A percentile compares a stretch with the other conserved stretches of the same genome.
Conservation (phyloP, 2,113 vertebrate species). For the Anguilla rostrata region DNA sequence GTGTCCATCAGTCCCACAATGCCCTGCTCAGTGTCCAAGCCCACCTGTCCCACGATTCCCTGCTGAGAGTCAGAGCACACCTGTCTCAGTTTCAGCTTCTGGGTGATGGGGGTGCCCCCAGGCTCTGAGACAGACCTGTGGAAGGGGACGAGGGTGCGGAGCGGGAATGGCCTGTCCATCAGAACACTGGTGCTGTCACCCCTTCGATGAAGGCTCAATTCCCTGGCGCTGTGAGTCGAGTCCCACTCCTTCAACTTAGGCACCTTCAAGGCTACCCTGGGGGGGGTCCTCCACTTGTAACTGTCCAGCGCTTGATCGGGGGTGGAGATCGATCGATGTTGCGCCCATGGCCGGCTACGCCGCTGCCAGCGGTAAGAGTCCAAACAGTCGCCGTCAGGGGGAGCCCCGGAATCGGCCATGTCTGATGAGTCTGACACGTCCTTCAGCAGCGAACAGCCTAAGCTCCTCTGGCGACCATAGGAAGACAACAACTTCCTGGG, state of each 20-base stretch:
- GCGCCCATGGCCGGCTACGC: constrained; percentile 43
- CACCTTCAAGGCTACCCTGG: neutral
- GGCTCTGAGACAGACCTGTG: constrained; percentile 58
- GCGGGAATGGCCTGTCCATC: neutral
- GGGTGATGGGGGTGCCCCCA: neutral
- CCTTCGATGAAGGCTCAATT: constrained; percentile 34
- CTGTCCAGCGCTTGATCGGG: constrained; percentile 44
- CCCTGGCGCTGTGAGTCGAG: neutral
- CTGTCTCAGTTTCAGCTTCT: constrained; percentile 24
- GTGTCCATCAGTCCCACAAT: neutral
- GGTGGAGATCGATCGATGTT: neutral
- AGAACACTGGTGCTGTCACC: constrained; percentile 18
- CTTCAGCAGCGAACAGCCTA: constrained; percentile 13
- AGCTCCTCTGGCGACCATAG: neutral
- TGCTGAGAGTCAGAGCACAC: neutral
- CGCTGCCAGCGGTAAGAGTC: constrained; percentile 29
- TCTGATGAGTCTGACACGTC: neutral
- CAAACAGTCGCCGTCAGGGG: constrained; percentile 7
- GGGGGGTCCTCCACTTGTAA: constrained; percentile 43
- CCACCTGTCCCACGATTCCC: neutral
- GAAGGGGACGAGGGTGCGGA: constrained; percentile 44
- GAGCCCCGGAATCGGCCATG: neutral
- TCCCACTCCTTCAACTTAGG: neutral
- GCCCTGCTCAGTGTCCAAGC: neutral
- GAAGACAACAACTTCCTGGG: neutral